Evolutionary conservation across 2,797 vertebrate genomes (phyloP), one percentile per base, ranked within the genome.

Genomic region (Enteromius unitaeniatus): DNA sequence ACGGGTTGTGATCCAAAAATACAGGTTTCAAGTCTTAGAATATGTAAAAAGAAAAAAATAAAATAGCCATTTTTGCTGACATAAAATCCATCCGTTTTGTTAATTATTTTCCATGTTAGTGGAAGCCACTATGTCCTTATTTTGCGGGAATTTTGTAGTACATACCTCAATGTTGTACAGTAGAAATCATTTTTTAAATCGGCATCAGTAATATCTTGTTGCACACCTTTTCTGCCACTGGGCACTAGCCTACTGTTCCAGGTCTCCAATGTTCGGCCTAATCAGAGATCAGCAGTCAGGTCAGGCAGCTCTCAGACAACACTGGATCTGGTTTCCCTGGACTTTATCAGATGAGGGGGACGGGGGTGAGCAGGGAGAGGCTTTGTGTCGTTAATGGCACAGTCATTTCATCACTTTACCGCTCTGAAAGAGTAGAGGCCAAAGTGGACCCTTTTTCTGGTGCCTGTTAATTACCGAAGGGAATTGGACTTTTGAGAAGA

Each of bases 371-470:
- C 91, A 75, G 90, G 88, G 92, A 93, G 90, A 91, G 88, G 86
- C 89, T 93, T 94, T 94, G 92, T 94, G 92, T 88, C 91, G 91
- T 91, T 93, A 94, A 94, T 93, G 91, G 90, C 86, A 73, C 87
- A 91, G 93, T 91, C 93, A 92, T 87, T 89, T 92, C 89, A 92
- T 91, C 92, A 90, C 90, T 88, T 91, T 92, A 92, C 91, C 86
- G 68, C 77, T 53, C 81, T 87, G 89, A 87, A 86, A 88, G 78
- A 86, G 89, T 40, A 77, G 80, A 89, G 90, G 87, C 82, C 87
- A 87, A 84, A 86, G 73, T 84, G 69, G 68, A 85, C 87, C 42
- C 85, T 86, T 89, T 88, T 85, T 86, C 91, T 92, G 92, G 91
- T 92, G 93, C 92, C 93, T 83, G 37, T 91, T 93, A 93, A 94